Percentiles rank a stretch among this genome's conserved stretches.
These are phyloP conservation scores for Neelides folsomi DNA, from an alignment of 2,888 invertebrate genomes.

Conservation along the genomic window DNA sequence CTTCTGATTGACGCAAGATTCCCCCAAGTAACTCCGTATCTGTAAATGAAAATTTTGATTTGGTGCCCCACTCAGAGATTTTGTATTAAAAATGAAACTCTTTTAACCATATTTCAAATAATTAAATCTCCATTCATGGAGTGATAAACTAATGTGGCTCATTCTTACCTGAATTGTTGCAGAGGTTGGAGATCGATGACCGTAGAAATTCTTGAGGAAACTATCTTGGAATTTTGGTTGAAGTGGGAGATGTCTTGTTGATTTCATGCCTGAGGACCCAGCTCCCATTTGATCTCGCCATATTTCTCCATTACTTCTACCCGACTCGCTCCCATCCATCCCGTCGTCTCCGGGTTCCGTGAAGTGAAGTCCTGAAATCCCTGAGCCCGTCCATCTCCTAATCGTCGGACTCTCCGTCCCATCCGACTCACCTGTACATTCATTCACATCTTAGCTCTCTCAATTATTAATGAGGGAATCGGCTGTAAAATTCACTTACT, in stretches of 20 bases:
- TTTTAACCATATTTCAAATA: too few relatives aligned
- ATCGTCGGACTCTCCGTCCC: constrained; percentile 57
- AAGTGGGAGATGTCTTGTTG: constrained; percentile 15
- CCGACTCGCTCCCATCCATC: constrained; percentile 19
- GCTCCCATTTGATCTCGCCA: constrained; percentile 24
- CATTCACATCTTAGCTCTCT: neutral
- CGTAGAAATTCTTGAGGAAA: constrained; percentile 43
- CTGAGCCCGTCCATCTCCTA: constrained; percentile 50
- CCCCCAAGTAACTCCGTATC: constrained; percentile 58
- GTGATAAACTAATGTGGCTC: neutral
- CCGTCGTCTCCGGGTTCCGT: constrained; percentile 60
- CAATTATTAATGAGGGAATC: neutral
- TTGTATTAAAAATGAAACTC: too few relatives aligned
- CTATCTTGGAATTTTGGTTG: constrained; percentile 8
- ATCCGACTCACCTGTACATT: constrained; percentile 22
- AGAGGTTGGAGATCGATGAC: constrained; percentile 47
- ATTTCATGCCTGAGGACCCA: constrained; percentile 54
- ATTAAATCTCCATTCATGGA: neutral
- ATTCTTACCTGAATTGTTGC: constrained; percentile 46
- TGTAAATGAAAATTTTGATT: constrained; percentile 8
- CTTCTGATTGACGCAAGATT: constrained; percentile 55
- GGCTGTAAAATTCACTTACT: constrained; percentile 12
- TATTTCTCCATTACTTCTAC: constrained; percentile 26
- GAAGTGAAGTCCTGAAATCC: constrained; percentile 49
- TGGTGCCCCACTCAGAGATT: too few relatives aligned